Evolutionary conservation across 1,140 invertebrate species (phyloP).

Genomic region (Heliconius nattereri): DNA sequence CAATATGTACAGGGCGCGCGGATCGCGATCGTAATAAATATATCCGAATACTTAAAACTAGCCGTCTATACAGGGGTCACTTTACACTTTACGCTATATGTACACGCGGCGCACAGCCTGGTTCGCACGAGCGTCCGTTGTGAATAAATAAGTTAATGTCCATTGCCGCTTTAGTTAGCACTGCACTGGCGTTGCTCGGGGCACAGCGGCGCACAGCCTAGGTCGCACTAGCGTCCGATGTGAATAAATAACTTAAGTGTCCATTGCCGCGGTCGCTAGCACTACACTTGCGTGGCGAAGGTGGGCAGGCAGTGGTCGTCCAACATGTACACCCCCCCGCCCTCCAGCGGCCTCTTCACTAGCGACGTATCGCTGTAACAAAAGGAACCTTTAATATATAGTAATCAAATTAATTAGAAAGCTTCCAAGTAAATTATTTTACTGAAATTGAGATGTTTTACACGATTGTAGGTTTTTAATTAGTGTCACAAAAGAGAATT

Average conservation of each 20-base stretch:
- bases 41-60: slow-evolving; percentile 75
- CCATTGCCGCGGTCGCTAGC: slow-evolving; percentile 50
- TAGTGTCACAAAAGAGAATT: background rate
- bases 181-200: background rate
- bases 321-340: slow-evolving; percentile 79
- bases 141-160: slow-evolving; percentile 75
- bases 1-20: slow-evolving; percentile 76
- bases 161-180: slow-evolving; percentile 32
- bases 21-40: slow-evolving; percentile 76
- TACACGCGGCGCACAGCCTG: slow-evolving; percentile 80
- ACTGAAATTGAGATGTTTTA: background rate
- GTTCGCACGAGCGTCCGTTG: slow-evolving; percentile 73
- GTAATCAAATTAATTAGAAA: background rate
- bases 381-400: slow-evolving; percentile 38
- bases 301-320: slow-evolving; percentile 81
- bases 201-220: slow-evolving; percentile 53
- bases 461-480: background rate
- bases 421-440: background rate
- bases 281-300: slow-evolving; percentile 82
- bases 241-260: slow-evolving; percentile 56
- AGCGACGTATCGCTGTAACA: slow-evolving; percentile 80
- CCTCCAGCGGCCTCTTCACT: slow-evolving; percentile 78
- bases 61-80: slow-evolving; percentile 79
- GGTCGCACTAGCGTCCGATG: slow-evolving; percentile 72
- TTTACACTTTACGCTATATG: slow-evolving; percentile 79